These are phyloP conservation scores for Napeogenes inachia DNA, from an alignment of 2,888 invertebrate species.

Conservation along the genomic window DNA sequence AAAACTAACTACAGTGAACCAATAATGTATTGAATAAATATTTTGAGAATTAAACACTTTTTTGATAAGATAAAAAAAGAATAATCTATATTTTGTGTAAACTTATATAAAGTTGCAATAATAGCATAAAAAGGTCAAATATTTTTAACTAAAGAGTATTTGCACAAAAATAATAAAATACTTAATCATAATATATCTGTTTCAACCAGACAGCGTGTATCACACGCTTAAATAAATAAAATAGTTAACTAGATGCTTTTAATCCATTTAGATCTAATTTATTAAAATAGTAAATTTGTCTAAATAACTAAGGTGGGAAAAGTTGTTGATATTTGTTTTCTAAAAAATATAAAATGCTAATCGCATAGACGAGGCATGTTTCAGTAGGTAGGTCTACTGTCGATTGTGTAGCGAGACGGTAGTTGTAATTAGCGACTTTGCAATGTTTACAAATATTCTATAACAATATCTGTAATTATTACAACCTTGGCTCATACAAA, in stretches of 20 bases:
- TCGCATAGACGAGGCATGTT: conserved; percentile 13
- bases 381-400: conserved; percentile 7
- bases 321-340: conserved; percentile 13
- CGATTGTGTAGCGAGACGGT: neutral
- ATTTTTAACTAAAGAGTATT: too few species aligned
- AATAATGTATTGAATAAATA: neutral
- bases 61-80: neutral
- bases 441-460: conserved; percentile 6
- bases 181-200: neutral
- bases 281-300: neutral
- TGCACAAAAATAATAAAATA: neutral
- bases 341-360: conserved; percentile 17
- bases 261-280: neutral
- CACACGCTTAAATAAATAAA: conserved; percentile 6
- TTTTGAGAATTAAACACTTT: conserved; percentile 7
- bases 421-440: neutral
- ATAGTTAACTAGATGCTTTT: neutral
- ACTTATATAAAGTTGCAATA: too few species aligned
- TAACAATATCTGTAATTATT: conserved; percentile 6
- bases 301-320: conserved; percentile 21
- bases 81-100: too few species aligned
- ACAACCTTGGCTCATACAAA: neutral
- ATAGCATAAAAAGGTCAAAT: too few species aligned
- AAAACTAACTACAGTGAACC: conserved; percentile 6
- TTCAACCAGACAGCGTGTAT: neutral